These are phyloP conservation scores for Seriola aureovittata DNA, from an alignment of 2,113 vertebrate genomes.

Conservation along the genomic window DNA sequence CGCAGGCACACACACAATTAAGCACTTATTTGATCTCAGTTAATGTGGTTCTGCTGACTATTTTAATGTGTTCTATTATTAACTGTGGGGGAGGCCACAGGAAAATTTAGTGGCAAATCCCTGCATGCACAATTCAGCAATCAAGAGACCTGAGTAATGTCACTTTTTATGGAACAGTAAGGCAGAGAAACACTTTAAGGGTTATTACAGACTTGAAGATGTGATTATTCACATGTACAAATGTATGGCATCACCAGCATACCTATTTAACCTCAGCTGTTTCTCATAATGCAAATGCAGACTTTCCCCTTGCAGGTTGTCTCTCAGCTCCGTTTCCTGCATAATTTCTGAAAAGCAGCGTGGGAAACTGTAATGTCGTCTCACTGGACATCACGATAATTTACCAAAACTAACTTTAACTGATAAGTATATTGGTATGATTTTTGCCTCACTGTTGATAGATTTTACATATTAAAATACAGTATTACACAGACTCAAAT, in stretches of 20 bases:
- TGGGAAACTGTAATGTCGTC: background rate
- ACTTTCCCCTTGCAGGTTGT: background rate
- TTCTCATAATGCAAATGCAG: background rate
- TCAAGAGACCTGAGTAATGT: slow-evolving; percentile 4
- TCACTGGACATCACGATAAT: background rate
- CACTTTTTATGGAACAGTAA: background rate
- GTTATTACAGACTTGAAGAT: background rate
- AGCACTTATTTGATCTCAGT: slow-evolving; percentile 35
- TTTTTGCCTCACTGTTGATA: too few species aligned
- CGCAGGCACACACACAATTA: slow-evolving; percentile 5
- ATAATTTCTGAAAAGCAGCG: background rate
- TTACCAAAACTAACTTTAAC: background rate
- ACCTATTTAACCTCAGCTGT: background rate
- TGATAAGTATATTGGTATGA: too few species aligned
- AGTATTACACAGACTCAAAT: too few species aligned
- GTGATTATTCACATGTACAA: background rate
- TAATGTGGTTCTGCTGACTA: slow-evolving; percentile 36
- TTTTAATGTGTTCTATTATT: slow-evolving; percentile 58
- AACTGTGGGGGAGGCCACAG: slow-evolving; percentile 49
- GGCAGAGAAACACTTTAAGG: background rate
- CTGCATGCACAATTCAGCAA: slow-evolving; percentile 12
- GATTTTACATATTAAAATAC: too few species aligned
- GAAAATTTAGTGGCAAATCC: slow-evolving; percentile 44
- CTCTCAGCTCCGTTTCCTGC: background rate
- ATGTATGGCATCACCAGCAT: background rate